Base-by-base conservation (phyloP, 1,140 invertebrate species). In the Drosophila willistoni region DNA sequence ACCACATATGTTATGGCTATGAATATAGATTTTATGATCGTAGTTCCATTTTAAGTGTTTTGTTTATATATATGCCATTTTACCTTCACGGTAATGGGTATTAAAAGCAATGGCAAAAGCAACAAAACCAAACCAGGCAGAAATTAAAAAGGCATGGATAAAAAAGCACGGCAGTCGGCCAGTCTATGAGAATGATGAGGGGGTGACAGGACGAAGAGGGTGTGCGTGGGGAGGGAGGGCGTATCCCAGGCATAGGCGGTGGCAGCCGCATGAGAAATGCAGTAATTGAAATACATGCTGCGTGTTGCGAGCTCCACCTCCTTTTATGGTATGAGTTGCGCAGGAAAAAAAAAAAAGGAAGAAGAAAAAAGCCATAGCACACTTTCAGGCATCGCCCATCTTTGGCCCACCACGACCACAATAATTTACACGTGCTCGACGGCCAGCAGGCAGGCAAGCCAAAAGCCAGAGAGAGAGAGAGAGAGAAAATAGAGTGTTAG, bases 221-320 rank as follows among this genome's bases (percentile, higher is more conserved):
- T 12, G 36, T 5, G 10, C 2, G 12, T n/a, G n/a, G n/a, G n/a
- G n/a, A n/a, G 12, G 36, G 3, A n/a, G 34, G 34, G 39, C 14
- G 51, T 25, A 17, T 29, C 9, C 29, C 29, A 13, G 33, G 36
- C 36, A 13, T 19, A 41, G 64, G 51, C 42, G 64, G 54, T 64
- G 42, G 65, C 36, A 60, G 54, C 68, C 68, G 68, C 64, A 70
- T 68, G 84, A 74, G 84, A 87, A 87, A 87, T 87, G 83, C 83
- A 87, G 83, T 87, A 87, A 87, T 87, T 87, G 84, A 87, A 87
- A 87, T 87, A 87, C 83, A 87, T 87, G 84, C 79, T 80, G 84
- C 72, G 39, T 41, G 68, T 68, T 69, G 19, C 44, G 17, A 22
- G 44, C 17, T 29, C 44, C 17, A 12, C 44, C 17, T n/a, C 17